Conservation (phyloP, 2,888 invertebrate genomes). For the Criorhina ranunculi region DNA sequence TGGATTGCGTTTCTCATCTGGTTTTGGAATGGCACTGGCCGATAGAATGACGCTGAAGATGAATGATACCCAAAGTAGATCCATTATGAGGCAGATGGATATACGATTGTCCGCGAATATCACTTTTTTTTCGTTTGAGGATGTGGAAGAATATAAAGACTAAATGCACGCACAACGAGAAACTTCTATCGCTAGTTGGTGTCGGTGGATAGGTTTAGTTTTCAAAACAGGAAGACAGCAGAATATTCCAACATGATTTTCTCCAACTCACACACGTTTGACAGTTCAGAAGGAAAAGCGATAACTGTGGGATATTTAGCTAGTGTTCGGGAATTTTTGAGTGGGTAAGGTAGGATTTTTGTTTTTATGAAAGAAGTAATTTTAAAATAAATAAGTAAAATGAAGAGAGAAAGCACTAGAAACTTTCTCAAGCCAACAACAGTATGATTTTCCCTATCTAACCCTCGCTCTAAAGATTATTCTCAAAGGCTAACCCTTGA, state of each 20-base stretch:
- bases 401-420: too few relatives aligned
- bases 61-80: conserved; percentile 53
- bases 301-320: not conserved
- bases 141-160: not conserved
- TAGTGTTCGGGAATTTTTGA: conserved; percentile 24
- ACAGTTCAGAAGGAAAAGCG: conserved; percentile 45
- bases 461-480: too few relatives aligned
- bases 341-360: conserved; percentile 23
- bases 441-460: too few relatives aligned
- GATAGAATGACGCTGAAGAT: conserved; percentile 58
- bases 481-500: too few relatives aligned
- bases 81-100: conserved; percentile 26
- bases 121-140: not conserved
- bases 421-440: too few relatives aligned
- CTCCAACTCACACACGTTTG: conserved; percentile 73
- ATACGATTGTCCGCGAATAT: not conserved
- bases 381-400: too few relatives aligned
- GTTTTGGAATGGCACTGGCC: conserved; percentile 89
- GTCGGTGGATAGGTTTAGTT: conserved; percentile 12
- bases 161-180: not conserved
- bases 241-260: conserved; percentile 72
- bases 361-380: too few relatives aligned
- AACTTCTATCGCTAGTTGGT: conserved; percentile 25
- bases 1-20: conserved; percentile 88
- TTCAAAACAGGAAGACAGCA: conserved; percentile 65